phyloP scores from a whole-genome alignment of 2,888 invertebrate species.

The Patella depressa region DNA sequence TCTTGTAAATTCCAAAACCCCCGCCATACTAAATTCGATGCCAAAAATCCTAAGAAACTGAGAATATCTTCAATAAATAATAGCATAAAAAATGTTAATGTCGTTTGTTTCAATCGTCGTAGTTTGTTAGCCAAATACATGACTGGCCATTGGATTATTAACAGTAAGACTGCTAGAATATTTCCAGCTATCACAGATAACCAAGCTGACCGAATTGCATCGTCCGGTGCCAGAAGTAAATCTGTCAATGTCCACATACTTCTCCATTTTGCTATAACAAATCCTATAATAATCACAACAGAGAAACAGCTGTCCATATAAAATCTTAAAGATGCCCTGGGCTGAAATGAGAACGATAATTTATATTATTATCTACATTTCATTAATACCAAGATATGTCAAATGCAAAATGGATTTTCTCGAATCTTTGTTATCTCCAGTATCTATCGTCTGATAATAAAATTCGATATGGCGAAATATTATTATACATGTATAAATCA shows the following conservation, averaged over 20 bases:
- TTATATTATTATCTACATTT: too few species aligned
- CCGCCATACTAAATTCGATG: neutral
- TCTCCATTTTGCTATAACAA: neutral
- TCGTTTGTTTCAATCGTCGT: neutral
- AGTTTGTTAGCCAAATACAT: neutral
- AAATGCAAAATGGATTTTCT: too few species aligned
- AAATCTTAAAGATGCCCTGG: neutral
- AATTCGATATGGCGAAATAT: too few species aligned
- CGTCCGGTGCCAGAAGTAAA: neutral
- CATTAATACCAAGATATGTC: too few species aligned
- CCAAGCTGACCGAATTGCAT: neutral
- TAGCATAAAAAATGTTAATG: neutral
- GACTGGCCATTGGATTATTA: neutral
- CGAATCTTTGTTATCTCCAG: too few species aligned
- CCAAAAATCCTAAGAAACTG: neutral
- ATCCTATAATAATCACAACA: neutral
- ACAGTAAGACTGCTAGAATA: neutral
- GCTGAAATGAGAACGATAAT: neutral
- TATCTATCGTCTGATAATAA: too few species aligned
- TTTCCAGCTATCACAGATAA: neutral
- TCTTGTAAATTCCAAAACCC: conserved; percentile 8
- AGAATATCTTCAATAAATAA: neutral
- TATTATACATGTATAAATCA: too few species aligned
- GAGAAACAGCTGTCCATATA: neutral
- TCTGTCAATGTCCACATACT: neutral